A percentile compares a stretch with the other conserved stretches of the same genome.
Conservation (phyloP, 2,888 invertebrate species). For the Drosophila testacea region DNA sequence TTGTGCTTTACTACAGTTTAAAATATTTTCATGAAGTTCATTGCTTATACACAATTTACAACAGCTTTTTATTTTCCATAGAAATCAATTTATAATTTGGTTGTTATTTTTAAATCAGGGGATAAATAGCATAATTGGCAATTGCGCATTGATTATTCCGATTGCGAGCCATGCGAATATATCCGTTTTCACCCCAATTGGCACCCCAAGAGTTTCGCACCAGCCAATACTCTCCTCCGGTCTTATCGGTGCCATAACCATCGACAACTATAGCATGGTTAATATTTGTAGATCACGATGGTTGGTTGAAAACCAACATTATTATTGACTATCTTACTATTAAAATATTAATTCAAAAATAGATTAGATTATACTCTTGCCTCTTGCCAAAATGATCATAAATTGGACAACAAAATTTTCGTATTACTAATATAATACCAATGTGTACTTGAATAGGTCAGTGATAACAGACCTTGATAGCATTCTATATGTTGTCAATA, state of each 20-base stretch:
- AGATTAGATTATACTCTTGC: no score
- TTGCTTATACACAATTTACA: no score
- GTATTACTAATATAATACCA: not conserved
- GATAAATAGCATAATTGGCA: slow-evolving; percentile 5
- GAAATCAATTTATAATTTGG: no score
- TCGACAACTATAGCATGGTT: slow-evolving; percentile 97
- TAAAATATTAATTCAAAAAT: no score
- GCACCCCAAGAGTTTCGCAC: slow-evolving; percentile 97
- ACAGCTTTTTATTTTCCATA: no score
- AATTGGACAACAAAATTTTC: not conserved
- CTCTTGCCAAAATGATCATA: not conserved
- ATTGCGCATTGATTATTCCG: slow-evolving; percentile 25
- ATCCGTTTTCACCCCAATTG: slow-evolving; percentile 98
- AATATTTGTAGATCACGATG: slow-evolving; percentile 90
- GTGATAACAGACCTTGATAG: not conserved
- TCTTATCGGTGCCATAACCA: slow-evolving; percentile 88
- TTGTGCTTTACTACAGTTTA: no score
- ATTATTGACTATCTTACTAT: no score
- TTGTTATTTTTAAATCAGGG: not conserved
- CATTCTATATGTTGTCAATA: not conserved
- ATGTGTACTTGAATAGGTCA: not conserved
- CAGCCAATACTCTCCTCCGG: slow-evolving; percentile 91
- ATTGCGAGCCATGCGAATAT: slow-evolving; percentile 91
- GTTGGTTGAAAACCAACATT: slow-evolving; percentile 88
- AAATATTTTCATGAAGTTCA: no score